Percentiles rank a stretch among this genome's conserved stretches.
Conservation (phyloP, 2,797 vertebrate species). For the Danio jaintianensis region DNA sequence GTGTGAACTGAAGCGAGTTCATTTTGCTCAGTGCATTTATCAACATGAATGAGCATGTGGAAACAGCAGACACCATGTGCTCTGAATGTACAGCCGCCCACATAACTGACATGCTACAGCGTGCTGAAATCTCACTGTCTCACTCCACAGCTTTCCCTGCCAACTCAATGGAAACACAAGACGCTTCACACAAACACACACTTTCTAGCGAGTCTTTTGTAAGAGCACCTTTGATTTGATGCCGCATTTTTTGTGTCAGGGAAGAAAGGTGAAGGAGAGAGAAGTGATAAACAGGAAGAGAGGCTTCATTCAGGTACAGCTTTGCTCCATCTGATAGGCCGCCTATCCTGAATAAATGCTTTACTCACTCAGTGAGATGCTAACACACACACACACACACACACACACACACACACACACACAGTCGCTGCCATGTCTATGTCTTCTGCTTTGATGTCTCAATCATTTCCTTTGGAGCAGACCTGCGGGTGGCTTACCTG, state of each 20-base stretch:
- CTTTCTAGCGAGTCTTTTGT: conserved; percentile 27
- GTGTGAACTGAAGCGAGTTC: background rate
- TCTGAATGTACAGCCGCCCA: conserved; percentile 42
- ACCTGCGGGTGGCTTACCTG: background rate
- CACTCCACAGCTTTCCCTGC: conserved; percentile 73
- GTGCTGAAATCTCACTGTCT: conserved; percentile 64
- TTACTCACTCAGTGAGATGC: conserved; percentile 17
- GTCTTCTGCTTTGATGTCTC: conserved; percentile 50
- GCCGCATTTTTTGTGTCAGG: conserved; percentile 54
- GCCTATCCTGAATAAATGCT: conserved; percentile 34
- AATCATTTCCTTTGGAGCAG: conserved; percentile 28
- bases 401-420: conserved; percentile 24
- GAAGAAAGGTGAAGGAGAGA: conserved; percentile 41
- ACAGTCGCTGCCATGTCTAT: conserved; percentile 31
- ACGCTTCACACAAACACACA: conserved; percentile 48
- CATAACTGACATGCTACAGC: conserved; percentile 70
- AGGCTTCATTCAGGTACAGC: conserved; percentile 47
- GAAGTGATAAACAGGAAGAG: conserved; percentile 39
- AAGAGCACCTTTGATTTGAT: conserved; percentile 59
- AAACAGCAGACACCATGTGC: conserved; percentile 39
- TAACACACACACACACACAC: conserved; percentile 20
- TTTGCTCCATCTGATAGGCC: conserved; percentile 60
- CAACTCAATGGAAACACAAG: conserved; percentile 66
- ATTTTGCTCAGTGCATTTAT: conserved; percentile 4
- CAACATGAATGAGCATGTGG: conserved; percentile 43